Evolutionary conservation across 1,140 invertebrate genomes (phyloP).

Genomic region (Caenorhabditis briggsae): DNA sequence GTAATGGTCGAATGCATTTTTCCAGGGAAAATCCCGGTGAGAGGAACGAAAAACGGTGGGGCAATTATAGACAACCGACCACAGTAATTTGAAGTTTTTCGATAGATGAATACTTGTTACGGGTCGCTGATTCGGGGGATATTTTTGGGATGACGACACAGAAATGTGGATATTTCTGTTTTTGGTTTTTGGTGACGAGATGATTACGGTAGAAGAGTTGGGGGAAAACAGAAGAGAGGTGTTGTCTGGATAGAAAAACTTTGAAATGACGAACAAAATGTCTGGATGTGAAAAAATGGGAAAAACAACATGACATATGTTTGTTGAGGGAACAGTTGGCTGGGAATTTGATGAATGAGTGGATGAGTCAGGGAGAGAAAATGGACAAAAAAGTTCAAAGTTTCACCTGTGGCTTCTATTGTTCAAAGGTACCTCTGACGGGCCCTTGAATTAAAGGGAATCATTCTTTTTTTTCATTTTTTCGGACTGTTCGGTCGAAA

Average conservation of each 20-base stretch:
- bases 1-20: constrained; percentile 30
- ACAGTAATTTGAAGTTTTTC: constrained; percentile 29
- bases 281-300: background rate
- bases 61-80: constrained; percentile 42
- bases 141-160: constrained; percentile 13
- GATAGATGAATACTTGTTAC: constrained; percentile 36
- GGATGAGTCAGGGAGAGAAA: background rate
- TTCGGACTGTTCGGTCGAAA: too few species aligned
- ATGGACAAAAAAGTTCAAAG: background rate
- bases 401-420: too few species aligned
- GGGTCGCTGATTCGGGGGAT: constrained; percentile 38
- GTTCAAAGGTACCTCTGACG: too few species aligned
- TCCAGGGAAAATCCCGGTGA: constrained; percentile 16
- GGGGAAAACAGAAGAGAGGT: background rate
- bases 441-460: too few species aligned
- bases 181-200: constrained; percentile 35
- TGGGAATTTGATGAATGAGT: background rate
- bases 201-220: constrained; percentile 32
- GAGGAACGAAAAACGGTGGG: background rate
- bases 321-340: constrained; percentile 29
- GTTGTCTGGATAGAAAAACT: background rate
- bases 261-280: constrained; percentile 14
- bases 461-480: too few species aligned
- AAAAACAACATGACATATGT: background rate
- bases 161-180: background rate